A percentile compares a stretch with the other conserved stretches of the same genome.
Evolutionary conservation across 1,140 invertebrate genomes (phyloP).

Genomic region (Pseudomyrmex pallidus): DNA sequence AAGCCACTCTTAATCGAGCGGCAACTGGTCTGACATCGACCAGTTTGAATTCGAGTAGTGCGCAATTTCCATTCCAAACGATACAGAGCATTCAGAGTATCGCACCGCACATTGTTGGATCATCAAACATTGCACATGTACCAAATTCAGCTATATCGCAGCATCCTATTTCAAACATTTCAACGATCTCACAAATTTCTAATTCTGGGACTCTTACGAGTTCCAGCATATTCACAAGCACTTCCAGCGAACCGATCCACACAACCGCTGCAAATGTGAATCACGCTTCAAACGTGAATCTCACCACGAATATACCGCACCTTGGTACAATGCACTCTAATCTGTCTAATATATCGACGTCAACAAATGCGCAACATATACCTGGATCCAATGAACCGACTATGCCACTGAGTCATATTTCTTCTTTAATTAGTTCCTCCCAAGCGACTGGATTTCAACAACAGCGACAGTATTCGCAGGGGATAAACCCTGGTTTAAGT

Average conservation of each 20-base stretch:
- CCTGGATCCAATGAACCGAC: conserved; percentile 75
- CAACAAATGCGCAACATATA: conserved; percentile 77
- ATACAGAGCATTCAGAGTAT: conserved; percentile 84
- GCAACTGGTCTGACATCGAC: conserved; percentile 76
- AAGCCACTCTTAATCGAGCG: conserved; percentile 76
- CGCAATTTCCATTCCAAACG: conserved; percentile 82
- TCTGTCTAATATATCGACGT: conserved; percentile 80
- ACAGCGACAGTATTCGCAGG: conserved; percentile 80
- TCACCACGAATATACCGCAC: conserved; percentile 80
- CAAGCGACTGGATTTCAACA: conserved; percentile 74
- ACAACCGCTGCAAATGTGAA: conserved; percentile 77
- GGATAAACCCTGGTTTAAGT: conserved; percentile 73
- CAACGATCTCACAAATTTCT: conserved; percentile 77
- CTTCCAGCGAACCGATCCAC: conserved; percentile 78
- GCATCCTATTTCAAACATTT: conserved; percentile 74
- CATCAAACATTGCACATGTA: conserved; percentile 79
- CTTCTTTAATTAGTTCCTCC: conserved; percentile 73
- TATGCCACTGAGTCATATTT: conserved; percentile 74
- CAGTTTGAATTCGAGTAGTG: conserved; percentile 80
- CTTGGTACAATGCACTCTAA: conserved; percentile 83
- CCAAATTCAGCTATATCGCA: conserved; percentile 78
- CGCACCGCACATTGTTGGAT: conserved; percentile 82
- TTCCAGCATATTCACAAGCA: conserved; percentile 80
- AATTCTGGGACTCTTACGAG: conserved; percentile 73
- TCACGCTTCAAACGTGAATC: conserved; percentile 78